Evolutionary conservation across 2,797 vertebrate genomes (phyloP), one percentile per base, ranked within the genome.

Genomic region (Erpetoichthys calabaricus): DNA sequence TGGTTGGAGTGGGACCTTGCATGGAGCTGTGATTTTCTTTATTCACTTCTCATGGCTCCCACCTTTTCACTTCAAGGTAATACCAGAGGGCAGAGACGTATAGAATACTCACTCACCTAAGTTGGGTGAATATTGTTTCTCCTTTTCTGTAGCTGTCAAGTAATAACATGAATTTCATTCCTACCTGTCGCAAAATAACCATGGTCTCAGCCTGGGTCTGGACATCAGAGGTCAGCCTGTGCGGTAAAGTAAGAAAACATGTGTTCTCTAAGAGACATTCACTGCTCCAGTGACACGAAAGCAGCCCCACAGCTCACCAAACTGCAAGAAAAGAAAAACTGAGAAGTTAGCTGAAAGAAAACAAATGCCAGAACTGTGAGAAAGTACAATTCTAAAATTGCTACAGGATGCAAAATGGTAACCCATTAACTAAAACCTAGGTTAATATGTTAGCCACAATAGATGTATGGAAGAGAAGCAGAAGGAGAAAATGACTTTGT

Each of bases 141-240:
- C 25, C 25, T 25, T 25, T 25, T 25, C 2, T 2, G 25, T 25
- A 25, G 25, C 25, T 25, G 25, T 25, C 25, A 25, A 25, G 1
- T 25, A 25, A 25, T 25, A 25, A 1, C 25, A 25, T 25, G 25
- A 25, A 25, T 25, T 25, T 25, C 25, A 25, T 25, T 50, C 64
- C 47, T 67, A 80, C 79, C 79, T 83, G 79, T 68, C 80, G 80
- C 56, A 83, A 72, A 75, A 83, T 83, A 68, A 83, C 80, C 80
- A 83, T 83, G 68, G 50, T 62, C 74, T 57, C 62, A 59, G 61
- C 67, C 62, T 67, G 47, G 47, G 41, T 51, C 5, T 59, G 63
- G 67, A 75, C 80, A 79, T 79, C 69, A 60, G 78, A 65, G 52
- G 66, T 62, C 61, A 51, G 47, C 58, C 63, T 61, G 60, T 63